Base-by-base conservation (phyloP, 2,888 invertebrate species). In the Slavum lentiscoides region DNA sequence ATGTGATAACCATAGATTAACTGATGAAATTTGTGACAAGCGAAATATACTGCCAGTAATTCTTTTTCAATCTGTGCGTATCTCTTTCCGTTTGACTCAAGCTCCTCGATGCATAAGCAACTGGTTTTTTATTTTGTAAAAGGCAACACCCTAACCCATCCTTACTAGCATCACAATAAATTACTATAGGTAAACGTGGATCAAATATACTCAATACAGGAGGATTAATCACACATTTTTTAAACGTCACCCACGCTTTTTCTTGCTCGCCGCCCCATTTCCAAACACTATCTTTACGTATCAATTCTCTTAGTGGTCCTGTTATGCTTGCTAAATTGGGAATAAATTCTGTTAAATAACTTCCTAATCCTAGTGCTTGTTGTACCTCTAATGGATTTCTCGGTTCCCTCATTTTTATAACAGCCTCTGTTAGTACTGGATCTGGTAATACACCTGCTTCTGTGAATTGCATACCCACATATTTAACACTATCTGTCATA, bases 171-270 rank as follows among this genome's bases (percentile, higher is more conserved):
- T 74, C 74, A 30, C 49, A 58, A 21, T 81, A 64, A 21, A 81
- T 66, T 64, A 58, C 39, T 8, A 81, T 23, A 17, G 72, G 21
- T 82, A 83, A 62, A 30, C 58, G 30, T 58, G 66, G 64, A 64
- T 83, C 81, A 70, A 83, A 83, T 39, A 82, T 64, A 68, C 75
- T 69, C 55, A 84, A 75, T 49, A 81, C 76, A 58, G 83, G 83
- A 67, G 82, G 37, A 62, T 70, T 76, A 67, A 61, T 68, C 21
- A 84, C 21, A 30, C 21, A 15, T 23, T 83, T 66, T 76, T 84
- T 83, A 37, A 83, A 70, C 64, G 72, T 64, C 37, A 74, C n/a
- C 67, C 81, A 82, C 39, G 59, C 69, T 21, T 69, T 72, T 68
- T 30, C 4, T 61, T 83, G 74, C 53, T 62, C 64, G n/a, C 53